These are phyloP conservation scores for Metalampra italica DNA, from an alignment of 2,888 invertebrate species.

Conservation along the genomic window DNA sequence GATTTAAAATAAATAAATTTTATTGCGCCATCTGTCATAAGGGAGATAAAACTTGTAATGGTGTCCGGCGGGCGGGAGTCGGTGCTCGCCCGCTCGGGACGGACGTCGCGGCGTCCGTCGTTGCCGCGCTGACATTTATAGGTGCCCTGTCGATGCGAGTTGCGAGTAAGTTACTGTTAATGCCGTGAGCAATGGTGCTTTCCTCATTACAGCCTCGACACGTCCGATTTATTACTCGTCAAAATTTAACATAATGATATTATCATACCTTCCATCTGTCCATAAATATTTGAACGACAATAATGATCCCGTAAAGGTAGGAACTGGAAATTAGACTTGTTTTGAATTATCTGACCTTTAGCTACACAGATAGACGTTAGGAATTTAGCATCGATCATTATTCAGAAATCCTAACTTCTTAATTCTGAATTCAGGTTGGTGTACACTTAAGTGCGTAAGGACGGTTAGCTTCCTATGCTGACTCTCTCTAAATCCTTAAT, in stretches of 20 bases:
- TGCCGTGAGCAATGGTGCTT: slow-evolving; percentile 44
- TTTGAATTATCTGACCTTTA: no score
- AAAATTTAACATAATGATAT: slow-evolving; percentile 53
- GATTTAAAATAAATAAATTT: slow-evolving; percentile 74
- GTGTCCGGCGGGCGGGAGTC: slow-evolving; percentile 51
- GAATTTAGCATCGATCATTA: no score
- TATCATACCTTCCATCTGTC: slow-evolving; percentile 3
- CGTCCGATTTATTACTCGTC: slow-evolving; percentile 57
- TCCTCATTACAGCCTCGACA: slow-evolving; percentile 55
- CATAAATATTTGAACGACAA: slow-evolving; percentile 15
- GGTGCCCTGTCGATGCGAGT: slow-evolving; percentile 55
- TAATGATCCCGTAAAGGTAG: slow-evolving; percentile 2
- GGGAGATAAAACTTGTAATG: slow-evolving; percentile 64
- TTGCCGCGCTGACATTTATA: slow-evolving; percentile 66
- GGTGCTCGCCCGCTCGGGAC: slow-evolving; percentile 32
- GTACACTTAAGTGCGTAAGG: no score
- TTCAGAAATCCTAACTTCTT: no score
- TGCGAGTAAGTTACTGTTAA: slow-evolving; percentile 50
- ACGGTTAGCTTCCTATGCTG: no score
- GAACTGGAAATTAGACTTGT: background rate
- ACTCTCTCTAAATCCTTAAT: no score
- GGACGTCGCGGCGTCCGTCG: no score
- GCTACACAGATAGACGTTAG: no score
- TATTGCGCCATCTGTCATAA: slow-evolving; percentile 73
- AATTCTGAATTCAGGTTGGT: no score